A percentile compares a stretch with the other conserved stretches of the same genome.
phyloP scores from a whole-genome alignment of 1,140 invertebrate genomes.

The Pentalonia nigronervosa region DNA sequence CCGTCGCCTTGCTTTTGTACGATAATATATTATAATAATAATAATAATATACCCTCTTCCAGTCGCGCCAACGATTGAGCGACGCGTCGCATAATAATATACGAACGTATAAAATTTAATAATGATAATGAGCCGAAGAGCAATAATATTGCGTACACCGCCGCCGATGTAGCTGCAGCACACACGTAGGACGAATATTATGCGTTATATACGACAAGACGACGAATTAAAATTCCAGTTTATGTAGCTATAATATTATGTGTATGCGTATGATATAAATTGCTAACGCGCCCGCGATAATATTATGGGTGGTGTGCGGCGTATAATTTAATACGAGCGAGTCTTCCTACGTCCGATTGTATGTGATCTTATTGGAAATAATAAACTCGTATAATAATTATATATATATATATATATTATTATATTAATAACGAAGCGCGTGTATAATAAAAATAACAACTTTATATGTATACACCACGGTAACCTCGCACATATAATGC shows the following conservation, averaged over 20 bases:
- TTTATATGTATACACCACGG: not conserved
- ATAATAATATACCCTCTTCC: not conserved
- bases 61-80: not conserved
- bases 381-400: not conserved
- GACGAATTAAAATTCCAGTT: constrained; percentile 39
- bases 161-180: not conserved
- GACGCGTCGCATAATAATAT: not conserved
- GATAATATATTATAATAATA: not conserved
- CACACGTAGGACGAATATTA: not conserved
- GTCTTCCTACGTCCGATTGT: constrained; percentile 20
- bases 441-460: not conserved
- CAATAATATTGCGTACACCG: not conserved
- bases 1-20: not conserved
- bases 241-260: not conserved
- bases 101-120: too few species aligned
- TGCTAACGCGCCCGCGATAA: not conserved
- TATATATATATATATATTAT: not conserved
- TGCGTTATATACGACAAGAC: too few species aligned
- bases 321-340: not conserved
- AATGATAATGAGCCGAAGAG: not conserved
- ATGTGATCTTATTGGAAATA: constrained; percentile 40
- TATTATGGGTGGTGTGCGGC: not conserved
- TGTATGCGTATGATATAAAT: not conserved
- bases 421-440: not conserved
- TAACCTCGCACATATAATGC: not conserved